These are phyloP conservation scores for Sminthurinus signatus DNA, from an alignment of 1,140 invertebrate genomes.

Conservation along the genomic window DNA sequence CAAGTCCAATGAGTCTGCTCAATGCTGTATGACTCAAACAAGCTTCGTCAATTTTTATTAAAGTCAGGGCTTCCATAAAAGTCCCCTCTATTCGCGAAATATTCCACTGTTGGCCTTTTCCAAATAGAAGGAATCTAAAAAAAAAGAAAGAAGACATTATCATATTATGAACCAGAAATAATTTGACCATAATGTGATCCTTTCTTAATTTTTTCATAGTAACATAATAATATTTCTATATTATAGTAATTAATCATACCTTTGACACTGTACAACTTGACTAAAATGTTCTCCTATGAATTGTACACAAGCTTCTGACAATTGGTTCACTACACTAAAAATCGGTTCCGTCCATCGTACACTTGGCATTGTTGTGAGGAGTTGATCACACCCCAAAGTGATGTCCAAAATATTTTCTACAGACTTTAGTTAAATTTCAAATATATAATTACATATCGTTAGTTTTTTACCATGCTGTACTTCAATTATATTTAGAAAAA, in stretches of 20 bases:
- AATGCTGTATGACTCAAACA: constrained; percentile 59
- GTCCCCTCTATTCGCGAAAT: constrained; percentile 48
- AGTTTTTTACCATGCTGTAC: too few relatives aligned
- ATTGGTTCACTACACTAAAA: constrained; percentile 41
- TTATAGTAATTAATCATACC: constrained; percentile 10
- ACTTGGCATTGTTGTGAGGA: constrained; percentile 43
- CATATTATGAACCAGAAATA: background rate
- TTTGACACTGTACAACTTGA: constrained; percentile 29
- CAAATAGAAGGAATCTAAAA: constrained; percentile 35
- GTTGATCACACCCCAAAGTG: constrained; percentile 43
- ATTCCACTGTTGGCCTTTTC: constrained; percentile 40
- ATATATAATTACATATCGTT: too few relatives aligned
- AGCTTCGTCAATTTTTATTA: constrained; percentile 61
- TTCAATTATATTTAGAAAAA: too few relatives aligned
- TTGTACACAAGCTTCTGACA: constrained; percentile 26
- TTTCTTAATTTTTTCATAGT: background rate
- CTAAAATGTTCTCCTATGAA: constrained; percentile 38
- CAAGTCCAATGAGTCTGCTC: constrained; percentile 44
- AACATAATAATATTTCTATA: background rate
- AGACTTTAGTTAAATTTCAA: too few relatives aligned
- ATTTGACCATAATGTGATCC: background rate
- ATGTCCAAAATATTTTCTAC: constrained; percentile 43
- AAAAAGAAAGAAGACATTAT: background rate
- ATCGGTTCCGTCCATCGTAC: constrained; percentile 45
- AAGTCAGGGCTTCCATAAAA: constrained; percentile 56